phyloP scores from a whole-genome alignment of 1,140 invertebrate genomes.

The Popillia japonica region DNA sequence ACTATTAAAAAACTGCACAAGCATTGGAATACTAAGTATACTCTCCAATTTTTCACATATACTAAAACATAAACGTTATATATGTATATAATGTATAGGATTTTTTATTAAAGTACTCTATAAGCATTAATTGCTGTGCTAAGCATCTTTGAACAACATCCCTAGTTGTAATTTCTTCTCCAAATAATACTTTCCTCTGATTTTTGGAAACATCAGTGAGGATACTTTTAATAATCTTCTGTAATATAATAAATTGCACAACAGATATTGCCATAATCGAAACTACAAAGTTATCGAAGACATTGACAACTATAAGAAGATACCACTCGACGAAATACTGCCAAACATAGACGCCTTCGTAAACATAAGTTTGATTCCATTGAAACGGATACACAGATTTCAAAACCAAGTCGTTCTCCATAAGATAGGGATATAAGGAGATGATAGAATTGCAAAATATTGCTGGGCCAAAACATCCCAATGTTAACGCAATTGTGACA shows the following conservation, averaged over 20 bases:
- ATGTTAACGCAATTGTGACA: neutral
- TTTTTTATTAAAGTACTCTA: neutral
- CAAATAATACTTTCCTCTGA: slow-evolving; percentile 22
- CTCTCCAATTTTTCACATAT: neutral
- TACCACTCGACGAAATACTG: slow-evolving; percentile 34
- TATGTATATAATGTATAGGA: neutral
- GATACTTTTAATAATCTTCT: slow-evolving; percentile 8
- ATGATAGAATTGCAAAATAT: slow-evolving; percentile 23
- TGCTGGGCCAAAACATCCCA: neutral
- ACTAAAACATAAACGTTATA: neutral
- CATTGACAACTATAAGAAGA: neutral
- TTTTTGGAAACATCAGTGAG: neutral
- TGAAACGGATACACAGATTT: slow-evolving; percentile 16
- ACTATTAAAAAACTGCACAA: slow-evolving; percentile 29
- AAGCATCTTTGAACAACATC: slow-evolving; percentile 27
- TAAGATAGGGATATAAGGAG: neutral
- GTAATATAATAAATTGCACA: slow-evolving; percentile 23
- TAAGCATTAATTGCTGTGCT: slow-evolving; percentile 1
- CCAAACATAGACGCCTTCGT: slow-evolving; percentile 21
- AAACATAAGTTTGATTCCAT: slow-evolving; percentile 32
- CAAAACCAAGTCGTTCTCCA: neutral
- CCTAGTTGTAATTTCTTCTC: neutral
- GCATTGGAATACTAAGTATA: slow-evolving; percentile 5
- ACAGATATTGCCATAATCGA: slow-evolving; percentile 13
- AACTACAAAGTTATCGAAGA: slow-evolving; percentile 21